Conservation (phyloP, 2,888 invertebrate species). For the Hipparchia semele region DNA sequence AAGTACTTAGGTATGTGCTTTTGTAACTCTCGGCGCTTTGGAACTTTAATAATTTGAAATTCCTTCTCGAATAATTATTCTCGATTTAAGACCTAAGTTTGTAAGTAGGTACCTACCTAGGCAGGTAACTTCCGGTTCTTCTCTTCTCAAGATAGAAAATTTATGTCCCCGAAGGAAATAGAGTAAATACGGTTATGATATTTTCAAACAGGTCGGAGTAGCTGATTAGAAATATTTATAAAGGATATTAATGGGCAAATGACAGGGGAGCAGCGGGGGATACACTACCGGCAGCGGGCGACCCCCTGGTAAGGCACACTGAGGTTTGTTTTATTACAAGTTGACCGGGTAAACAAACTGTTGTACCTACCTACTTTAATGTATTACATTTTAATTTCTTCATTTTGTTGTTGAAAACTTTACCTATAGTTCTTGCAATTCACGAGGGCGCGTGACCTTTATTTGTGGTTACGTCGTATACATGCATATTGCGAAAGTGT, state of each 20-base stretch:
- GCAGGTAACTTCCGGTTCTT: no score
- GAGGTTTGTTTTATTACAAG: slow-evolving; percentile 16
- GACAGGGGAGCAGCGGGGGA: slow-evolving; percentile 45
- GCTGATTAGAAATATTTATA: slow-evolving; percentile 39
- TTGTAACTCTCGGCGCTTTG: not conserved
- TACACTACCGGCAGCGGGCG: slow-evolving; percentile 41
- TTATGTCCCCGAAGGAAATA: not conserved
- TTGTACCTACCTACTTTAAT: not conserved
- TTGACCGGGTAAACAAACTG: slow-evolving; percentile 9
- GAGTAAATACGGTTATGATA: slow-evolving; percentile 22
- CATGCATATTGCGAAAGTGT: no score
- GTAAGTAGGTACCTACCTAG: no score
- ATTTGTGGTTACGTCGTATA: no score
- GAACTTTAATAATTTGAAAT: not conserved
- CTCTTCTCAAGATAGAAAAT: not conserved
- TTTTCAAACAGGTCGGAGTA: slow-evolving; percentile 32
- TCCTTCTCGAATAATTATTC: no score
- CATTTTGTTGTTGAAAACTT: not conserved
- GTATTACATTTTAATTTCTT: no score
- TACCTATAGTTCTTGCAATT: no score
- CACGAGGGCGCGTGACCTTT: no score
- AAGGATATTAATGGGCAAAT: slow-evolving; percentile 41
- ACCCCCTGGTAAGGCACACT: slow-evolving; percentile 36
- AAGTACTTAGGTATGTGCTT: no score
- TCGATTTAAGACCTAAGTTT: no score